Conservation (phyloP, 1,140 invertebrate genomes). For the Radopholus similis region DNA sequence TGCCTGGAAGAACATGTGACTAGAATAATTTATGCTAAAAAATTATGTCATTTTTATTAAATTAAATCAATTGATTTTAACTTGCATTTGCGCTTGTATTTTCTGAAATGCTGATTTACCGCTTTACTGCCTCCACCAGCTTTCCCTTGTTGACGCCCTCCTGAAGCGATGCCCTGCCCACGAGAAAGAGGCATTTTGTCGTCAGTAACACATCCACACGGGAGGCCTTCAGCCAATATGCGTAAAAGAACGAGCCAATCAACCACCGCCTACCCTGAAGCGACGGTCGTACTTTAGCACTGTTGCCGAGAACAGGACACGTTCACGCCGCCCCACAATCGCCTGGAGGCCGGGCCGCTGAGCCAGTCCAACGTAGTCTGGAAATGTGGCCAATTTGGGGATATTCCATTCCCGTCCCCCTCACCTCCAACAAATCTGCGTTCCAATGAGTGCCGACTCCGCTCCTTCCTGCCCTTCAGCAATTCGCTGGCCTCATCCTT, state of each 20-base stretch:
- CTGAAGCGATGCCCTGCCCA: conserved; percentile 66
- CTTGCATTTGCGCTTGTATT: not conserved
- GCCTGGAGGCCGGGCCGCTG: conserved; percentile 65
- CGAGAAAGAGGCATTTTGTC: conserved; percentile 66
- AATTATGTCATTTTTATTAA: not conserved
- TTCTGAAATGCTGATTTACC: conserved; percentile 61
- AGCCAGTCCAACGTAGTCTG: conserved; percentile 64
- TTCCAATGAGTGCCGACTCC: conserved; percentile 69
- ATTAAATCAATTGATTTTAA: not conserved
- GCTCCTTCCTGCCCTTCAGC: conserved; percentile 70
- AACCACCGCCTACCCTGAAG: conserved; percentile 66
- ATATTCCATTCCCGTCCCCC: too few species aligned
- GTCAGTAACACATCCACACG: conserved; percentile 69
- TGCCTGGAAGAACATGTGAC: conserved; percentile 33
- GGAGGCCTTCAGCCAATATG: conserved; percentile 1
- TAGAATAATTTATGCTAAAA: not conserved
- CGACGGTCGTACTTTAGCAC: conserved; percentile 72
- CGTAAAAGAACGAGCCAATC: not conserved
- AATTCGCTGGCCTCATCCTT: conserved; percentile 65
- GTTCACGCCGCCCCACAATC: conserved; percentile 65
- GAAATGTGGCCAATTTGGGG: conserved; percentile 55
- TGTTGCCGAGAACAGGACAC: conserved; percentile 70
- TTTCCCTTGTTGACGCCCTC: conserved; percentile 68
- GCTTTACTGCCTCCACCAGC: conserved; percentile 69
- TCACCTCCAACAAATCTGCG: conserved; percentile 72